Percentiles rank a stretch among this genome's conserved stretches.
Conservation (phyloP, 1,140 invertebrate genomes). For the Ptiloglossa arizonensis region DNA sequence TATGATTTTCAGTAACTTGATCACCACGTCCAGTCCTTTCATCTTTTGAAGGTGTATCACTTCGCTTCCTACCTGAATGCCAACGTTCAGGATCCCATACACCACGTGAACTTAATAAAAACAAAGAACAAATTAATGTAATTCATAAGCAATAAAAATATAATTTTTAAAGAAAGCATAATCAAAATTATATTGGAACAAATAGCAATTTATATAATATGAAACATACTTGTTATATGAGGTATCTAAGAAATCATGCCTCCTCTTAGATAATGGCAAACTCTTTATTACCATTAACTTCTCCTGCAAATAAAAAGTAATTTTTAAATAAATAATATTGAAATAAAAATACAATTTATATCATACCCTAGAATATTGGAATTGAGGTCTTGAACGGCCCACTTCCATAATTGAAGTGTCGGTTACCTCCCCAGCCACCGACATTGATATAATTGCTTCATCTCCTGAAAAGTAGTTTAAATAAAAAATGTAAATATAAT, state of each 20-base stretch:
- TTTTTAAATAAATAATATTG: background rate
- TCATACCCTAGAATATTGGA: conserved; percentile 77
- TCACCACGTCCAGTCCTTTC: conserved; percentile 81
- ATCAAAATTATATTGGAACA: conserved; percentile 5
- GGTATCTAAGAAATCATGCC: conserved; percentile 83
- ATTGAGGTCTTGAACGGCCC: conserved; percentile 79
- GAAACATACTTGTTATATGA: conserved; percentile 82
- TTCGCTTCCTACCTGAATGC: conserved; percentile 83
- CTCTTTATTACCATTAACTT: conserved; percentile 84
- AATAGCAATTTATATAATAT: background rate
- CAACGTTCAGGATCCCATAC: conserved; percentile 86
- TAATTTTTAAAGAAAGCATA: conserved; percentile 4
- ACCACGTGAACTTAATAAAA: conserved; percentile 79
- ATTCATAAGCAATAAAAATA: conserved; percentile 11
- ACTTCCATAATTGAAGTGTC: conserved; percentile 80
- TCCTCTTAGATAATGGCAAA: conserved; percentile 83
- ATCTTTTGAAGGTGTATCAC: conserved; percentile 84
- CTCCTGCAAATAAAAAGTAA: conserved; percentile 77
- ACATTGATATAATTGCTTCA: conserved; percentile 80
- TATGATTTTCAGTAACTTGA: conserved; percentile 62
- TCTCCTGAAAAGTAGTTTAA: conserved; percentile 72
- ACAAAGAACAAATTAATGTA: conserved; percentile 4
- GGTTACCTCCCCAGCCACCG: conserved; percentile 79
- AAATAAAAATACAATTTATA: background rate
- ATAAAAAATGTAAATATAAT: conserved; percentile 16